A percentile compares a stretch with the other conserved stretches of the same genome.
These are phyloP conservation scores for Archocentrus centrarchus DNA, from an alignment of 2,113 vertebrate genomes.

Conservation along the genomic window DNA sequence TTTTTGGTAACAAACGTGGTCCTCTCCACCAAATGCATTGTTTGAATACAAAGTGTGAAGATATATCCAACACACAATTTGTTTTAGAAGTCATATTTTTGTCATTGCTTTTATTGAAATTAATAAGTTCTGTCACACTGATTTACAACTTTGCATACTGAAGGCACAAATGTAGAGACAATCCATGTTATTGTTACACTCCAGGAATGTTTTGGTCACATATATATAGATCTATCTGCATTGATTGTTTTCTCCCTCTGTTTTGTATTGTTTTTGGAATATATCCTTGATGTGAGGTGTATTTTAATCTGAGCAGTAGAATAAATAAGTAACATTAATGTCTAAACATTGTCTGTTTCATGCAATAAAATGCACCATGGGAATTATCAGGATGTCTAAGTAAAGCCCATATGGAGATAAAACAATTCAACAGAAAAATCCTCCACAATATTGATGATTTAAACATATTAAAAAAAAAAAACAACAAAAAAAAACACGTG, in stretches of 20 bases:
- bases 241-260: constrained; percentile 41
- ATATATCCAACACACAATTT: not conserved
- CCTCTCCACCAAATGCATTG: not conserved
- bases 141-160: constrained; percentile 8
- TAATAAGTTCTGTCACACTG: not conserved
- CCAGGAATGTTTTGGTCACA: constrained; percentile 50
- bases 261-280: constrained; percentile 70
- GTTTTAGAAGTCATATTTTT: not conserved
- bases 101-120: not conserved
- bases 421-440: not conserved
- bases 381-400: not conserved
- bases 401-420: too few relatives aligned
- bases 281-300: constrained; percentile 63
- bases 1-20: not conserved
- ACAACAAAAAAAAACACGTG: not conserved
- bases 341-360: constrained; percentile 6
- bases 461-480: not conserved
- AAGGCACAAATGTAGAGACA: constrained; percentile 50
- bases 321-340: constrained; percentile 62
- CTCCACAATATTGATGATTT: not conserved
- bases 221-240: constrained; percentile 31
- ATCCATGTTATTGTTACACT: constrained; percentile 43
- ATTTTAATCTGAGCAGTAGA: constrained; percentile 71
- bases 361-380: not conserved
- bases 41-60: constrained; percentile 1